phyloP scores from a whole-genome alignment of 1,140 invertebrate genomes.

The Calliopsis andreniformis region DNA sequence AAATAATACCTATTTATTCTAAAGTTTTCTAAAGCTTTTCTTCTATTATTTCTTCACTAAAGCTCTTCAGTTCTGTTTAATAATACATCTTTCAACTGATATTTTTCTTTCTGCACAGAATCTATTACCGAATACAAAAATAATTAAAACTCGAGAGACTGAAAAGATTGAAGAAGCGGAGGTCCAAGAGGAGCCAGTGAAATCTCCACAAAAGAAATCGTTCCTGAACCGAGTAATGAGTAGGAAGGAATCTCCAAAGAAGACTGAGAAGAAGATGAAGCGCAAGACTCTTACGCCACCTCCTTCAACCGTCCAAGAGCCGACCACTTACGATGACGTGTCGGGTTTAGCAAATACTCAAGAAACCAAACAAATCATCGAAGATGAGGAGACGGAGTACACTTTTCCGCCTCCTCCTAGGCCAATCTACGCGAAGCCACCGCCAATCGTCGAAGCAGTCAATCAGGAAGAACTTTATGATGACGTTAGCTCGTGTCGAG shows the following conservation, averaged over 20 bases:
- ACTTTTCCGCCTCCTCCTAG: slow-evolving; percentile 65
- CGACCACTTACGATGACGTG: slow-evolving; percentile 63
- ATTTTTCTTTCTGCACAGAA: slow-evolving; percentile 15
- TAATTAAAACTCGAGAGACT: neutral
- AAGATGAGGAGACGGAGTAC: slow-evolving; percentile 58
- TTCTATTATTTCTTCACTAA: no score
- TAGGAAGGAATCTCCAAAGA: slow-evolving; percentile 58
- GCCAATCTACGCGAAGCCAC: slow-evolving; percentile 58
- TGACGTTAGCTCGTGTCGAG: slow-evolving; percentile 50
- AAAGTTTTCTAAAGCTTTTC: no score
- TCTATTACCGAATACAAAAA: neutral
- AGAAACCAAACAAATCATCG: neutral
- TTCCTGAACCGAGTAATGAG: slow-evolving; percentile 63
- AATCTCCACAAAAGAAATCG: slow-evolving; percentile 62
- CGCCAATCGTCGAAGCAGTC: neutral
- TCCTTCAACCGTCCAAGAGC: slow-evolving; percentile 4
- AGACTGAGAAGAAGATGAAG: slow-evolving; percentile 53
- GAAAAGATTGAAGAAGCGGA: slow-evolving; percentile 20
- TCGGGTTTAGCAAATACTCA: slow-evolving; percentile 16
- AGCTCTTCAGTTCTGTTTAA: no score
- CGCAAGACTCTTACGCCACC: neutral
- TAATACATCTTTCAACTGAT: no score
- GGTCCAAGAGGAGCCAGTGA: slow-evolving; percentile 20
- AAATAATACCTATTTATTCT: no score
- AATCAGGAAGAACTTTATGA: slow-evolving; percentile 65